Evolutionary conservation across 2,888 invertebrate genomes (phyloP).

Genomic region (Platerodrilus igneus): DNA sequence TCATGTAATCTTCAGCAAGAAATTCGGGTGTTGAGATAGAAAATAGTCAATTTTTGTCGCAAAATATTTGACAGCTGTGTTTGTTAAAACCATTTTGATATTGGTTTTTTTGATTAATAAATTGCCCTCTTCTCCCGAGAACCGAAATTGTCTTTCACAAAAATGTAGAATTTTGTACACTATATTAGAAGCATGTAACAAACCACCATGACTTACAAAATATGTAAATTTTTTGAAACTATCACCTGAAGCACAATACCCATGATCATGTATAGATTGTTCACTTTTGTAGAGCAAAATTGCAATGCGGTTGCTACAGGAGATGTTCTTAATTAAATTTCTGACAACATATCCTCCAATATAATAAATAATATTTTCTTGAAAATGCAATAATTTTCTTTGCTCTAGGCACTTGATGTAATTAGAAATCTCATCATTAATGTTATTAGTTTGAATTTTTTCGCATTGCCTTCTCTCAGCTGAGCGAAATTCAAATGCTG

Average conservation of each 20-base stretch:
- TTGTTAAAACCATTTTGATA: background rate
- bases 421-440: too few species aligned
- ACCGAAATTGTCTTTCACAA: constrained; percentile 3
- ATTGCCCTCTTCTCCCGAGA: background rate
- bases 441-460: too few species aligned
- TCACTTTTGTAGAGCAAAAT: too few species aligned
- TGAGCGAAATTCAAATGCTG: too few species aligned
- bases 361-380: too few species aligned
- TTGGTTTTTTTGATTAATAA: background rate
- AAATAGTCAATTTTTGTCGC: background rate
- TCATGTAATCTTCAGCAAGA: constrained; percentile 6
- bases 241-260: background rate
- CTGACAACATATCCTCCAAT: too few species aligned
- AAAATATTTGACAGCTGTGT: constrained; percentile 3
- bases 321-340: too few species aligned
- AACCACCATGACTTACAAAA: constrained; percentile 4
- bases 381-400: too few species aligned
- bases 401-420: too few species aligned
- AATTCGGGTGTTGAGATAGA: constrained; percentile 10
- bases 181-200: constrained; percentile 1
- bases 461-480: too few species aligned
- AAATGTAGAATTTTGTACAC: constrained; percentile 3
- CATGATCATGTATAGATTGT: too few species aligned
- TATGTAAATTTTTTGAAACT: constrained; percentile 6
- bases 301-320: too few species aligned